phyloP scores from a whole-genome alignment of 1,140 invertebrate genomes.

The Augochlora pura region DNA sequence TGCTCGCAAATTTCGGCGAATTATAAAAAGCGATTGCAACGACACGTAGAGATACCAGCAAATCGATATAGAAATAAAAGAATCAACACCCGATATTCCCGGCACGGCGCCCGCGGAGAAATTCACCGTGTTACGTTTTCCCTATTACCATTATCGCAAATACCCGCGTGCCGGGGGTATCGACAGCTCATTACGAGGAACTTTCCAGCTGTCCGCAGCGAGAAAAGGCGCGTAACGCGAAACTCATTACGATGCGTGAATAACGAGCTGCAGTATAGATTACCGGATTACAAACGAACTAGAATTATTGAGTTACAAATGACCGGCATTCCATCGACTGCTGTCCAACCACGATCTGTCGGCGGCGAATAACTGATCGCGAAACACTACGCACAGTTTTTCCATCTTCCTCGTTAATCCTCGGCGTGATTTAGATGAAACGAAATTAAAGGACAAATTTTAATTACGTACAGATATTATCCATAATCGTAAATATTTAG shows the following conservation, averaged over 20 bases:
- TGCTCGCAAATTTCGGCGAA: no score
- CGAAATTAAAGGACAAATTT: no score
- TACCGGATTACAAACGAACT: slow-evolving; percentile 67
- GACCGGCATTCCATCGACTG: slow-evolving; percentile 47
- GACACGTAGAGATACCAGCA: neutral
- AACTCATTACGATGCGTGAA: slow-evolving; percentile 68
- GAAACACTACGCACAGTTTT: slow-evolving; percentile 11
- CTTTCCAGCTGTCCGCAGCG: slow-evolving; percentile 57
- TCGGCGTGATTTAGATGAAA: neutral
- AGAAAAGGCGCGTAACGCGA: slow-evolving; percentile 67
- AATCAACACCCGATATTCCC: neutral
- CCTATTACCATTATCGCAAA: slow-evolving; percentile 46
- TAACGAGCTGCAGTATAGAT: slow-evolving; percentile 70
- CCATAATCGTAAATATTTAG: no score
- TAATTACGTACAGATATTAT: no score
- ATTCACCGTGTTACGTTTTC: slow-evolving; percentile 25
- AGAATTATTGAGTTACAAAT: slow-evolving; percentile 70
- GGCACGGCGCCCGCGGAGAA: neutral
- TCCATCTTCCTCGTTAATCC: slow-evolving; percentile 11
- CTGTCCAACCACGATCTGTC: slow-evolving; percentile 19
- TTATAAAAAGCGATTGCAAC: neutral
- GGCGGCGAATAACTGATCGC: neutral
- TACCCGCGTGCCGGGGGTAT: slow-evolving; percentile 36
- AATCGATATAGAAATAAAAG: neutral
- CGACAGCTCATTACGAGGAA: slow-evolving; percentile 60